These are phyloP conservation scores for Esox niger DNA, from an alignment of 2,113 vertebrate genomes.

Conservation along the genomic window DNA sequence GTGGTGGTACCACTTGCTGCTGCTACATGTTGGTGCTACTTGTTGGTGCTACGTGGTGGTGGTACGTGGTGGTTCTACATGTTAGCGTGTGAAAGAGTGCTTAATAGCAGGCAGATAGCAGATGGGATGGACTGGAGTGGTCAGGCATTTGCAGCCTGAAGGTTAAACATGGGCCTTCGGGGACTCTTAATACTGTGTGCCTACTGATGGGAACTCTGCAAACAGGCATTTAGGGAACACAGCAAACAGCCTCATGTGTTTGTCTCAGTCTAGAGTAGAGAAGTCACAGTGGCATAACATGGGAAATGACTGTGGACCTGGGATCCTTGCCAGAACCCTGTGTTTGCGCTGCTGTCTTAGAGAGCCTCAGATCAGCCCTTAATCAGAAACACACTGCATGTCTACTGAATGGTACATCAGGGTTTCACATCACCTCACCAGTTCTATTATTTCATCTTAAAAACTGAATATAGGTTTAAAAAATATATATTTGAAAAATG, in stretches of 20 bases:
- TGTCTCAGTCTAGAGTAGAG: constrained; percentile 57
- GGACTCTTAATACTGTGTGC: constrained; percentile 65
- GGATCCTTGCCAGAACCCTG: constrained; percentile 57
- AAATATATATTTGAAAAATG: constrained; percentile 22
- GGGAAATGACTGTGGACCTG: constrained; percentile 65
- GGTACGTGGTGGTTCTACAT: too few relatives aligned
- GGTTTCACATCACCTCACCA: constrained; percentile 1
- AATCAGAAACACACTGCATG: constrained; percentile 17
- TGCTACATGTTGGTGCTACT: too few relatives aligned
- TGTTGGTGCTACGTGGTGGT: too few relatives aligned
- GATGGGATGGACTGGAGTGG: constrained; percentile 31
- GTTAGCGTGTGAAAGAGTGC: constrained; percentile 44
- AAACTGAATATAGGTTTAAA: constrained; percentile 3
- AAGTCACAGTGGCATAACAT: constrained; percentile 47
- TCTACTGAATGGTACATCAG: constrained; percentile 1
- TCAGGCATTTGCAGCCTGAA: constrained; percentile 63
- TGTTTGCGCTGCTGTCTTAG: constrained; percentile 32
- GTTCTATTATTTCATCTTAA: constrained; percentile 20
- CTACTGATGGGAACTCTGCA: constrained; percentile 72
- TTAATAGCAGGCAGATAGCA: constrained; percentile 34
- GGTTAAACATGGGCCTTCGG: constrained; percentile 64
- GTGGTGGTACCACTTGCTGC: too few relatives aligned
- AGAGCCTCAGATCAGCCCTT: constrained; percentile 28
- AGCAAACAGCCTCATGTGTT: constrained; percentile 60
- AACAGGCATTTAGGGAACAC: constrained; percentile 69